Evolutionary conservation across 2,888 invertebrate species (phyloP), one percentile per base, ranked within the genome.

Genomic region (Trichogramma evanescens): DNA sequence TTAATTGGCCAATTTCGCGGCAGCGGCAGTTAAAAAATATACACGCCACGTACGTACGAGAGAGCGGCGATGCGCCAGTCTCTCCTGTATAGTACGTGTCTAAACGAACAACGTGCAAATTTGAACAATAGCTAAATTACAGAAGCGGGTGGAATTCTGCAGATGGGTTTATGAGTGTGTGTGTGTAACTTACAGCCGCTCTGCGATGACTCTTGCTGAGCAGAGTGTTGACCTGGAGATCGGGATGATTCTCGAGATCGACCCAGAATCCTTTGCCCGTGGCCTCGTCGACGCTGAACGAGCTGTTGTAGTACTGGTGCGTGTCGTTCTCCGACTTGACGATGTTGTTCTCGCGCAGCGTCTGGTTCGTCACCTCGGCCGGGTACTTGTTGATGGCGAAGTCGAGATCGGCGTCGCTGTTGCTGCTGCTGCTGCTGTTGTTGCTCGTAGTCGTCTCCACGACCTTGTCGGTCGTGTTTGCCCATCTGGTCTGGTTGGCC

Each of bases 181-280:
- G 13, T 50, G 50, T 8, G 56, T 60, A 63, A 82, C 86, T 84
- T 79, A 92, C 93, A 68, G 90, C 91, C 57, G 94, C 94, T 66
- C 91, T 83, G 44, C 94, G 82, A 76, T 94, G 89, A 0, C 93
- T 89, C 69, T 87, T 83, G 62, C 93, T 93, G 9, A 95, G 81
- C 70, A 93, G 81, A 1, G 81, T 79, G 72, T 91, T 90, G 1
- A 85, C 77, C 56, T 83, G 83, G 0, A 85, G 82, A 61, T 84
- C 81, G 2, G 81, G 78, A 65, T 82, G 78, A 63, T 81, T 76
- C 42, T 82, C 82, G 72, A 91, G 82, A 70, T 89, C 84, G 1
- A 86, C 81, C 92, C 93, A 94, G 73, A 86, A 86, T 50, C 81
- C 78, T 46, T 83, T 80, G 55, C 87, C 88, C 64, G 83, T 79